These are phyloP conservation scores for Vanacampus margaritifer DNA, from an alignment of 2,113 vertebrate species.

Conservation along the genomic window DNA sequence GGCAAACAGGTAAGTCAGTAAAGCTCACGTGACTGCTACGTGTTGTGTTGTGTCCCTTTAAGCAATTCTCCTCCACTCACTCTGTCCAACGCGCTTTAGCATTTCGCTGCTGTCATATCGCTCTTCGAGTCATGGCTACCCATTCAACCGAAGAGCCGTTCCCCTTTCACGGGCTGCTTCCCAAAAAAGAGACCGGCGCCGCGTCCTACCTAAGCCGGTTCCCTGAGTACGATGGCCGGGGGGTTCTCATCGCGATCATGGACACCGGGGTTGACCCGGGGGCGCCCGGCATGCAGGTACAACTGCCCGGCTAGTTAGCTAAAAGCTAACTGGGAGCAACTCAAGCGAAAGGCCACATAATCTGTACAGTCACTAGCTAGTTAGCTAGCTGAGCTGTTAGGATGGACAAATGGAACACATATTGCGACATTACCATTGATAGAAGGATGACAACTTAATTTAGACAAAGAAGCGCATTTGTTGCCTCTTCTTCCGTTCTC, in stretches of 20 bases:
- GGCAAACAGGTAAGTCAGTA: not conserved
- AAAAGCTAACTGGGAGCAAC: constrained; percentile 14
- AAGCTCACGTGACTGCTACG: not conserved
- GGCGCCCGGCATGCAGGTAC: constrained; percentile 96
- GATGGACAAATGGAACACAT: not conserved
- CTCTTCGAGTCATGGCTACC: constrained; percentile 79
- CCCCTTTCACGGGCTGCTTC: constrained; percentile 91
- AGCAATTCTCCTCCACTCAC: not conserved
- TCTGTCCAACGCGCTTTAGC: constrained; percentile 10
- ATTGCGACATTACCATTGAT: not conserved
- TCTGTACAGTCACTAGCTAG: constrained; percentile 18
- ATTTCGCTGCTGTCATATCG: constrained; percentile 59
- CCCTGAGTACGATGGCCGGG: constrained; percentile 90
- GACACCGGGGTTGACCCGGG: constrained; percentile 96
- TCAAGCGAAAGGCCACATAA: constrained; percentile 43
- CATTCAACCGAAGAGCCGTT: constrained; percentile 85
- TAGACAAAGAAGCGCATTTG: not conserved
- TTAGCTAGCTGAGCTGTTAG: not conserved
- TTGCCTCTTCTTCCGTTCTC: not conserved
- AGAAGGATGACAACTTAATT: constrained; percentile 28
- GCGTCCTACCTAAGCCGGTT: constrained; percentile 85
- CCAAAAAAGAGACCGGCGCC: constrained; percentile 95
- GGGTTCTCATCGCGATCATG: constrained; percentile 87
- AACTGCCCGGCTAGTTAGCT: constrained; percentile 29
- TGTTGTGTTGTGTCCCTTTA: constrained; percentile 1